Percentiles rank a stretch among this genome's conserved stretches.
phyloP scores from a whole-genome alignment of 2,797 vertebrate genomes.

The Molossus alvarezi region DNA sequence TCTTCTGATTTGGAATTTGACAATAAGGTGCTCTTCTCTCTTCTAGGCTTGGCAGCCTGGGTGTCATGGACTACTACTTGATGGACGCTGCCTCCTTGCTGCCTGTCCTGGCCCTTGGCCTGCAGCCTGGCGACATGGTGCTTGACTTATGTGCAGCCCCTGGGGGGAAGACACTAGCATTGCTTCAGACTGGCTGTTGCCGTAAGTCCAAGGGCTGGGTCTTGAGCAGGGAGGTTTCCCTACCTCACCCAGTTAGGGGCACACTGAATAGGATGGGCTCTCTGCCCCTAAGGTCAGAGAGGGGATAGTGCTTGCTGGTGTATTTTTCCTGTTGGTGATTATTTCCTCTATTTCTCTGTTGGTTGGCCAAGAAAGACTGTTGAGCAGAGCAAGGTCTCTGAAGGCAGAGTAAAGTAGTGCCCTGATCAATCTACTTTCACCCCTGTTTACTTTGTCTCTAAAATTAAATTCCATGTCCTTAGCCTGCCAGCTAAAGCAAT shows the following conservation, averaged over 20 bases:
- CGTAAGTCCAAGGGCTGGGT: slow-evolving; percentile 89
- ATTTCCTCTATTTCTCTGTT: slow-evolving; percentile 47
- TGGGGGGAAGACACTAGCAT: slow-evolving; percentile 95
- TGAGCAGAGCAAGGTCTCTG: slow-evolving; percentile 46
- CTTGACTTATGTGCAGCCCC: slow-evolving; percentile 98
- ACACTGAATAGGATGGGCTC: slow-evolving; percentile 24
- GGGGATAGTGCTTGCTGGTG: background rate
- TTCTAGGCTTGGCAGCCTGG: slow-evolving; percentile 91
- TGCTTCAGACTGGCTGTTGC: slow-evolving; percentile 94
- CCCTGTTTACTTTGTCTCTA: slow-evolving; percentile 54
- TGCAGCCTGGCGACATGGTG: slow-evolving; percentile 92
- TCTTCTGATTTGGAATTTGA: slow-evolving; percentile 57
- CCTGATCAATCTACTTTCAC: slow-evolving; percentile 2
- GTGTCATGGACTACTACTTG: slow-evolving; percentile 95
- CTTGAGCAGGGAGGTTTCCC: background rate
- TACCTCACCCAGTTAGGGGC: background rate
- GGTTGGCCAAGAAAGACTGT: slow-evolving; percentile 16
- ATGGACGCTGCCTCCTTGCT: slow-evolving; percentile 97
- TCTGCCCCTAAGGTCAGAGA: background rate
- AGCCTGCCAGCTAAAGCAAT: background rate
- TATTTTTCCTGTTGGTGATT: slow-evolving; percentile 56
- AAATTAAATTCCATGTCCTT: slow-evolving; percentile 66
- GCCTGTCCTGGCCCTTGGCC: slow-evolving; percentile 94
- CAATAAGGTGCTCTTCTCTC: slow-evolving; percentile 31
- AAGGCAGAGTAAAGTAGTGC: slow-evolving; percentile 36